phyloP scores from a whole-genome alignment of 2,797 vertebrate genomes.

The Anniella stebbinsi region DNA sequence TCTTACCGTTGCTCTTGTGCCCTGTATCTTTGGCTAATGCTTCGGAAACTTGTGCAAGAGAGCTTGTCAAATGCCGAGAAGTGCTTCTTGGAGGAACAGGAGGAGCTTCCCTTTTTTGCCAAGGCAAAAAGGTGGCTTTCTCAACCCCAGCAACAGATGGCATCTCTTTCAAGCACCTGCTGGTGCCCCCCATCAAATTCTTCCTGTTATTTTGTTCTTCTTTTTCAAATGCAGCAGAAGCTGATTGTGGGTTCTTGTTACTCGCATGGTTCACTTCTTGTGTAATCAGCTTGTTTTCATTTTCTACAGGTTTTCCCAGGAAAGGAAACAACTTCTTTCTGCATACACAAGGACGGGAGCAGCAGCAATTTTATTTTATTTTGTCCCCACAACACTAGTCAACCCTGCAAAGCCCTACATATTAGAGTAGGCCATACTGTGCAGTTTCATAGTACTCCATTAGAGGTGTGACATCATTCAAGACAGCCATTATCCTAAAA shows the following conservation, averaged over 20 bases:
- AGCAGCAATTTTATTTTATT: conserved; percentile 26
- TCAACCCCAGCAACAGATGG: conserved; percentile 68
- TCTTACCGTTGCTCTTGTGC: conserved; percentile 60
- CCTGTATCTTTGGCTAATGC: conserved; percentile 77
- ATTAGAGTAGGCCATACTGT: background rate
- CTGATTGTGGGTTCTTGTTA: conserved; percentile 73
- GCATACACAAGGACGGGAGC: conserved; percentile 53
- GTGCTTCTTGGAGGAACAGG: conserved; percentile 90
- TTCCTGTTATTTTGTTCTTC: conserved; percentile 84
- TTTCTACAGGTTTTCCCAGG: conserved; percentile 75
- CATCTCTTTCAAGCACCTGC: conserved; percentile 55
- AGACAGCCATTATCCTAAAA: background rate
- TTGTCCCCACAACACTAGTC: too few relatives aligned
- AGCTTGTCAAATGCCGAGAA: conserved; percentile 86
- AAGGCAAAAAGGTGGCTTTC: conserved; percentile 65
- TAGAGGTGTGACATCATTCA: background rate
- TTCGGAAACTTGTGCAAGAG: conserved; percentile 77
- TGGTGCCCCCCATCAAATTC: conserved; percentile 71
- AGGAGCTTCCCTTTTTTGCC: conserved; percentile 80
- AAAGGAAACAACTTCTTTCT: conserved; percentile 82
- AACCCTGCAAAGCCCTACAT: background rate
- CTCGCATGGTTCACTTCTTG: conserved; percentile 56
- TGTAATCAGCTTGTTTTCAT: conserved; percentile 65
- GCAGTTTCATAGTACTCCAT: background rate
- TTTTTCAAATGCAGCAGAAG: conserved; percentile 78